Evolutionary conservation across 2,888 invertebrate genomes (phyloP).

Genomic region (Dryococelus australis): DNA sequence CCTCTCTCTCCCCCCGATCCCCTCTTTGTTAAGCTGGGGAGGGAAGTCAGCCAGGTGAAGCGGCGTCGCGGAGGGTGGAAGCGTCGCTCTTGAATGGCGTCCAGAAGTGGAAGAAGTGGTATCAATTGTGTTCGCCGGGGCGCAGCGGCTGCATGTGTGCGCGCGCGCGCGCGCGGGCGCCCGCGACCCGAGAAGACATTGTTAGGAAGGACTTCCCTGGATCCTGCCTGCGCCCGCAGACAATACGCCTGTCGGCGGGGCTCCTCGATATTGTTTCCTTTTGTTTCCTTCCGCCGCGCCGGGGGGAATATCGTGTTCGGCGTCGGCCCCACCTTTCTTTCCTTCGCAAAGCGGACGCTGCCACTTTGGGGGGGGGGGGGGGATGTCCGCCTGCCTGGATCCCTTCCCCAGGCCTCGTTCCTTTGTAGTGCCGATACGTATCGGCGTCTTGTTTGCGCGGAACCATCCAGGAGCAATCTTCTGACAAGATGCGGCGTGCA

Average conservation of each 20-base stretch:
- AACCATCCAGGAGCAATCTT: no score
- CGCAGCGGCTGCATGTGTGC: conserved; percentile 20
- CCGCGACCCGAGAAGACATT: background rate
- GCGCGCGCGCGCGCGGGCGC: background rate
- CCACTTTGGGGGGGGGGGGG: no score
- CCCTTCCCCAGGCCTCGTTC: no score
- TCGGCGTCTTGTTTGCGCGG: no score
- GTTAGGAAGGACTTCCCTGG: conserved; percentile 8
- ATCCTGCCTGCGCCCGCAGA: background rate
- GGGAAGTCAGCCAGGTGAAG: conserved; percentile 41
- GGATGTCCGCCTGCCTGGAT: no score
- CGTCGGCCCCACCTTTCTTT: background rate
- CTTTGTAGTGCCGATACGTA: no score
- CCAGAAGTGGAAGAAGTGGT: conserved; percentile 23
- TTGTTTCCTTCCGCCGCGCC: conserved; percentile 39
- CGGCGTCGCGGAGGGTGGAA: conserved; percentile 30
- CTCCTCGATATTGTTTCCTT: conserved; percentile 39
- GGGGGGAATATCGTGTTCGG: background rate
- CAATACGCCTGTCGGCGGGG: conserved; percentile 7
- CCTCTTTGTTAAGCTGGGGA: background rate
- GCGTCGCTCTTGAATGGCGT: background rate
- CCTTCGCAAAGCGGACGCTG: background rate
- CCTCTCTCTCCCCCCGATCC: no score
- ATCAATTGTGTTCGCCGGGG: background rate
- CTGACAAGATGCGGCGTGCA: no score